Percentiles rank a stretch among this genome's conserved stretches.
Evolutionary conservation across 2,888 invertebrate species (phyloP).

Genomic region (Blastobasis lacticolella): DNA sequence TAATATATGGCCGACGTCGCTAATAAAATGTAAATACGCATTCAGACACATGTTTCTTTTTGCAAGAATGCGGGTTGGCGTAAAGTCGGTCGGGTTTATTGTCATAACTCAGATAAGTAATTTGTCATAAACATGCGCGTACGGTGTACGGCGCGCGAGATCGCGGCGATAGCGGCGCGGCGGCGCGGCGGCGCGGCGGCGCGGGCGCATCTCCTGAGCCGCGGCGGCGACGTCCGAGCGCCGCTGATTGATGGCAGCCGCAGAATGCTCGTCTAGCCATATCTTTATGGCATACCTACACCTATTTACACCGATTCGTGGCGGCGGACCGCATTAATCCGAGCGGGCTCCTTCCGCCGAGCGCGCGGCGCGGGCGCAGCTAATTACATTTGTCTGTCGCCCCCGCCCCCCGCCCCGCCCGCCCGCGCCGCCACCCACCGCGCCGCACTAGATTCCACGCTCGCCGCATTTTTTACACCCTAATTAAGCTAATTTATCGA

Average conservation of each 20-base stretch:
- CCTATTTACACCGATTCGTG: neutral
- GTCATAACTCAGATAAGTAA: too few relatives aligned
- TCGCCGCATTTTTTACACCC: constrained; percentile 64
- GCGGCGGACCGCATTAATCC: neutral
- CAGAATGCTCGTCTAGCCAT: constrained; percentile 10
- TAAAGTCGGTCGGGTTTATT: too few relatives aligned
- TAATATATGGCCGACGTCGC: too few relatives aligned
- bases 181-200: neutral
- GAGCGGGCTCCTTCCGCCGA: constrained; percentile 5
- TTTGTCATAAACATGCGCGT: too few relatives aligned
- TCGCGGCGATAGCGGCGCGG: neutral
- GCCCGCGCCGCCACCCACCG: constrained; percentile 51
- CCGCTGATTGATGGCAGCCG: constrained; percentile 24
- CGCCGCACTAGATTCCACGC: constrained; percentile 60
- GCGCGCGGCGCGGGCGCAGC: constrained; percentile 15
- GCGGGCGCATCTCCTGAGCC: neutral
- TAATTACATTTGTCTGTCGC: constrained; percentile 24
- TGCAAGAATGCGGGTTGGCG: too few relatives aligned
- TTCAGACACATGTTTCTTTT: too few relatives aligned
- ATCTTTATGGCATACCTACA: too few relatives aligned
- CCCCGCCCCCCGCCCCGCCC: constrained; percentile 10
- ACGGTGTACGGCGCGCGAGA: neutral
- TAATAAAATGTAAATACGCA: too few relatives aligned
- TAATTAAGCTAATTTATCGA: constrained; percentile 73
- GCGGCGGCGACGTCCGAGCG: constrained; percentile 15